Evolutionary conservation across 2,797 vertebrate species (phyloP), one percentile per base, ranked within the genome.

Genomic region (Aeoliscus strigatus): DNA sequence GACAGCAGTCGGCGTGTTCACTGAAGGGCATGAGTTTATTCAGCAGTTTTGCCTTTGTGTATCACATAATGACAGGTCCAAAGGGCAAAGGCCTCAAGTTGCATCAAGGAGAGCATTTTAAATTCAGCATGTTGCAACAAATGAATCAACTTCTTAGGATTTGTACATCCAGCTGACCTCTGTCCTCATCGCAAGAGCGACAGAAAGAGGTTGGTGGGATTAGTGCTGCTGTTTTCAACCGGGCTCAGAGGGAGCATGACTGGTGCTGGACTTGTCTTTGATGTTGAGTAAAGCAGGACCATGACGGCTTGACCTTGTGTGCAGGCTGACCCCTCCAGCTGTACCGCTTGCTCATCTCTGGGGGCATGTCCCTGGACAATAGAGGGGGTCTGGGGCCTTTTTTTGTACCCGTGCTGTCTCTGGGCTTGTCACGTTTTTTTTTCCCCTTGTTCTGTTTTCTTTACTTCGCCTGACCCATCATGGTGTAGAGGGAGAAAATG

Each of bases 201-300:
- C 63, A 54, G 67, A 57, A 39, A 66, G 66, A 8, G 49, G 60
- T 67, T 32, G 5, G 44, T 35, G 54, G 79, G 80, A 81, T 86
- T 83, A 85, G 71, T 11, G 61, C 62, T 69, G 73, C 64, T 66
- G 73, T 73, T 73, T 73, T 68, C 56, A 42, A 14, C 55, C 45
- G 42, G 11, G 70, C 63, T 81, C 72, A 70, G 55, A 52, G 34
- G 37, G 66, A 70, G 47, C 51, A 41, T 55, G 66, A 66, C 50
- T 26, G 55, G 48, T 34, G 26, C 70, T 77, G 77, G 74, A 77
- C 74, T 73, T 76, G 73, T 53, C 78, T 88, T 85, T 88, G 82
- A 87, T 79, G 77, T 80, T 67, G 70, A 61, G 48, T 51, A 41
- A 36, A 55, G 52, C 50, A 17, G 70, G 71, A 61, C 53, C 17